phyloP scores from a whole-genome alignment of 1,140 invertebrate species.

The Ceratosolen solmsi region DNA sequence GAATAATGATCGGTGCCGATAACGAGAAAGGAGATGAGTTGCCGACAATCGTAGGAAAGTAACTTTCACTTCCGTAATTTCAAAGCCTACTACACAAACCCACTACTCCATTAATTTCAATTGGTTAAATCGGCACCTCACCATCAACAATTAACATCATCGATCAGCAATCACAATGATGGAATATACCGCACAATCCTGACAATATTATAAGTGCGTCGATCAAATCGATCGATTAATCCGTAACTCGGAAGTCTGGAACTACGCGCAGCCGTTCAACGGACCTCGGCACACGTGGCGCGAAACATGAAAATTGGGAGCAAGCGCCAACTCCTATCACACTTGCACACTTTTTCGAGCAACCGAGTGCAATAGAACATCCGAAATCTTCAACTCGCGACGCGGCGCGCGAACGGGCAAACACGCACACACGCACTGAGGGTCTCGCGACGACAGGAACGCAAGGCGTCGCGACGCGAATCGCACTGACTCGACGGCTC shows the following conservation, averaged over 20 bases:
- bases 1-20: neutral
- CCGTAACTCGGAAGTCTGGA: no score
- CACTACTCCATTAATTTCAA: slow-evolving; percentile 6
- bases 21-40: neutral
- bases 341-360: no score
- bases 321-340: no score
- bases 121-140: slow-evolving; percentile 28
- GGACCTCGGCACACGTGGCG: no score
- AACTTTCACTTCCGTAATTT: slow-evolving; percentile 33
- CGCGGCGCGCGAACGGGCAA: neutral
- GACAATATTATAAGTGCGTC: no score
- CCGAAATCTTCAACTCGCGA: no score
- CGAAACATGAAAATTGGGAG: no score
- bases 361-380: no score
- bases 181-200: no score
- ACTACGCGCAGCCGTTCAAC: no score
- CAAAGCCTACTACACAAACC: neutral
- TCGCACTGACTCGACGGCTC: slow-evolving; percentile 59
- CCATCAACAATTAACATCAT: neutral
- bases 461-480: slow-evolving; percentile 65
- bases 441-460: slow-evolving; percentile 8
- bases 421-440: neutral
- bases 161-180: no score
- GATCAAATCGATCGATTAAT: no score
- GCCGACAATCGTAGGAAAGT: neutral